Evolutionary conservation across 2,113 vertebrate species (phyloP).

Genomic region (Myrmecophaga tridactyla): DNA sequence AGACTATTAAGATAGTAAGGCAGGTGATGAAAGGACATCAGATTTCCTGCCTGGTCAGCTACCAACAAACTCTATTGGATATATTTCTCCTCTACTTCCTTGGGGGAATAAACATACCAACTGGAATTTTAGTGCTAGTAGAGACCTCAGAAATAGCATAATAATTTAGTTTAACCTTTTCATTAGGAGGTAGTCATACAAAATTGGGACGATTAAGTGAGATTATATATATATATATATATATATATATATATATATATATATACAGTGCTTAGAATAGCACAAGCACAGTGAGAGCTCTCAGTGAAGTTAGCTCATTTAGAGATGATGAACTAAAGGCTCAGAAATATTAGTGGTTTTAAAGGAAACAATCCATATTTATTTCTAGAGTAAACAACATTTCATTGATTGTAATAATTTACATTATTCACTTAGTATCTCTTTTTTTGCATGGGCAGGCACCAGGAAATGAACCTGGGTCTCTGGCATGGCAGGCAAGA

Average conservation of each 20-base stretch:
- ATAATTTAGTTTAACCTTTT: neutral
- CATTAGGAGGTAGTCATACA: neutral
- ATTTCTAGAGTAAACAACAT: neutral
- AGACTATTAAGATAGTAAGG: constrained; percentile 40
- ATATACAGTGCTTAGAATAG: neutral
- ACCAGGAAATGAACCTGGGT: too few relatives aligned
- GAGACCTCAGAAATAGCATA: neutral
- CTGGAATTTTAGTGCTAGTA: neutral
- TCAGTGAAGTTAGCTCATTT: neutral
- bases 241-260: too few relatives aligned
- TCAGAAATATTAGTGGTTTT: neutral
- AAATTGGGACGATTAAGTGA: neutral
- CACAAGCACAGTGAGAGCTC: neutral
- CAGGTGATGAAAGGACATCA: constrained; percentile 55
- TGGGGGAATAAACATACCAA: constrained; percentile 32
- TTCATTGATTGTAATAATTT: neutral
- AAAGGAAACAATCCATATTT: neutral
- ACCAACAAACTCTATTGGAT: neutral
- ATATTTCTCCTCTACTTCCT: neutral
- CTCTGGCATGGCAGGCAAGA: too few relatives aligned
- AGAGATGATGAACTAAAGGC: neutral
- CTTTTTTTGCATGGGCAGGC: too few relatives aligned
- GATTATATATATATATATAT: neutral
- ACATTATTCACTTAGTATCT: neutral
- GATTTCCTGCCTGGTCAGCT: constrained; percentile 55